Evolutionary conservation across 2,888 invertebrate genomes (phyloP).

Genomic region (Callyntrura sp.): DNA sequence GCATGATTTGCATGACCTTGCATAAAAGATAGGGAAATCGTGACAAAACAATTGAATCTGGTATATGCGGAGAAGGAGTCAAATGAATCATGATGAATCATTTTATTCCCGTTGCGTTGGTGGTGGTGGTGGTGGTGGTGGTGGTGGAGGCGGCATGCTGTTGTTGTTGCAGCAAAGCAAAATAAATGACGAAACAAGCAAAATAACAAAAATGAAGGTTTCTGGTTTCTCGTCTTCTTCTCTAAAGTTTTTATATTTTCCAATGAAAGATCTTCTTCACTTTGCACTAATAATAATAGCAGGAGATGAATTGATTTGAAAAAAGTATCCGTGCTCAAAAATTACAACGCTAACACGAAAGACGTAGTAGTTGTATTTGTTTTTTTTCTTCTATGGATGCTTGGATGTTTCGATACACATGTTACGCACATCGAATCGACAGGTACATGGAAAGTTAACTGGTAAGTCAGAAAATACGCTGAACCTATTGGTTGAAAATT

Average conservation of each 20-base stretch:
- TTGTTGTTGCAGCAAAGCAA: conserved; percentile 20
- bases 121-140: conserved; percentile 19
- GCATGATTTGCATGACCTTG: conserved; percentile 75
- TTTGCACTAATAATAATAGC: background rate
- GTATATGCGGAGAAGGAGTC: conserved; percentile 46
- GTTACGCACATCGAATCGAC: no score
- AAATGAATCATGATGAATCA: conserved; percentile 61
- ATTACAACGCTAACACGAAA: no score
- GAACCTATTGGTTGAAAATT: no score
- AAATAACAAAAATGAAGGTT: conserved; percentile 42
- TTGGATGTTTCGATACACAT: no score
- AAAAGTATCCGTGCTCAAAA: background rate
- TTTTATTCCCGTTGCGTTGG: conserved; percentile 62
- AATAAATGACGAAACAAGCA: conserved; percentile 44
- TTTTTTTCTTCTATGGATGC: no score
- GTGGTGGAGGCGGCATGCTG: background rate
- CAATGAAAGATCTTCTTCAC: background rate
- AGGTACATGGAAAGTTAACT: no score
- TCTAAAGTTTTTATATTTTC: conserved; percentile 12
- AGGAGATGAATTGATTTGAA: background rate
- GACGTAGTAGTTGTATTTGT: no score
- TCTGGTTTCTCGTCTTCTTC: background rate
- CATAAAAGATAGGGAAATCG: conserved; percentile 71
- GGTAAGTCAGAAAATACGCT: no score
- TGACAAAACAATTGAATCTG: conserved; percentile 80